Base-by-base conservation (phyloP, 2,888 invertebrate genomes). In the Caenorhabditis plicata region DNA sequence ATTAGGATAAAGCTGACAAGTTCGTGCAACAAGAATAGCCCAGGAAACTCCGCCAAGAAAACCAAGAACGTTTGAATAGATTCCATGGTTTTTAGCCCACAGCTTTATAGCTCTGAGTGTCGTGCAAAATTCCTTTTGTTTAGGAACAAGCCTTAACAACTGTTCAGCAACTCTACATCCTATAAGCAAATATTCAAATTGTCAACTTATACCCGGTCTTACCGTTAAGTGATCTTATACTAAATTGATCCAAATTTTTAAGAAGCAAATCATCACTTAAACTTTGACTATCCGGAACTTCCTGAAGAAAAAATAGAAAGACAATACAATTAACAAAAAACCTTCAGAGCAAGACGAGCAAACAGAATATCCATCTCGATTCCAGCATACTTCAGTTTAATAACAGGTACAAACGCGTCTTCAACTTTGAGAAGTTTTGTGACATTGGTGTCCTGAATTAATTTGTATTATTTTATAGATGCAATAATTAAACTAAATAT, bases 21-120 rank as follows among this genome's bases (percentile, higher is more conserved):
- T 94, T 65, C 96, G 86, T 19, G 98, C 98, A 0, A 96, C 96
- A 49, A 99, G 84, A 92, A 99, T 98, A 2, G 98, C 98, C 98
- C 98, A 98, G 0, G 95, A 93, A 9, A 98, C 95, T 60, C 98
- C 98, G 45, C 82, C 81, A 45, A 98, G 87, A 83, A 94, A 98
- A 60, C 65, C 98, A 73, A 99, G 85, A 0, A 90, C 91, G 85
- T 99, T 99, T 43, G 95, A 96, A 85, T 99, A 98, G 72, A 99
- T 92, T 47, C 96, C 72, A 33, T 68, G 68, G 45, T 54, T 68
- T 27, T 64, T 64, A 0, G 72, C 72, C 72, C 72, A 72, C 33
- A 98, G 85, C 83, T 98, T 98, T 74, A 98, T 93, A 33, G 94
- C 89, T 64, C 96, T 85, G 50, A 98, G 85, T 4, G 96, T 91